Conservation (phyloP, 2,888 invertebrate species). For the Mythimna vitellina region DNA sequence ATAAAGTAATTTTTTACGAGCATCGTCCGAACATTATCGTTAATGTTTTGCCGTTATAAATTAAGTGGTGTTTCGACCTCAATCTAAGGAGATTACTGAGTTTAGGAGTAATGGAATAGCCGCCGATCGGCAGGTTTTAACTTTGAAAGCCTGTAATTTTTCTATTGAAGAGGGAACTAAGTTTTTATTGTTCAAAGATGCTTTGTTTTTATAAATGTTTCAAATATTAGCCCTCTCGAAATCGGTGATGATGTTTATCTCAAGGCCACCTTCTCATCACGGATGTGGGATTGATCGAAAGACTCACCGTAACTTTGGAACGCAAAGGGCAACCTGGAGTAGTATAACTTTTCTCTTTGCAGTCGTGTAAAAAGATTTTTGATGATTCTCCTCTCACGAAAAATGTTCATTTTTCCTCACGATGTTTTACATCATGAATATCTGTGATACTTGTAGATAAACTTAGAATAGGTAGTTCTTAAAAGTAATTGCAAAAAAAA, state of each 20-base stretch:
- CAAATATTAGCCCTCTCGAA: background rate
- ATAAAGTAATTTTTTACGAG: constrained; percentile 85
- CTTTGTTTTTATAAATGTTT: background rate
- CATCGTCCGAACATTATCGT: constrained; percentile 79
- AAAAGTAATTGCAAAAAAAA: too few species aligned
- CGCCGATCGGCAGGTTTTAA: constrained; percentile 53
- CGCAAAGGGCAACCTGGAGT: too few species aligned
- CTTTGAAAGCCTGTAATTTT: constrained; percentile 45
- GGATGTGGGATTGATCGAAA: too few species aligned
- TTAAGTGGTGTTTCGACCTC: constrained; percentile 78
- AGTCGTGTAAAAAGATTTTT: too few species aligned
- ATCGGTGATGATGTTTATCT: background rate
- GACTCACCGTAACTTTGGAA: too few species aligned
- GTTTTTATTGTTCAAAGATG: background rate
- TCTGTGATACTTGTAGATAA: too few species aligned
- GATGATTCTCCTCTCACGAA: too few species aligned
- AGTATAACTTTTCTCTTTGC: too few species aligned
- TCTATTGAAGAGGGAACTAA: constrained; percentile 7
- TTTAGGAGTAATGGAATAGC: constrained; percentile 63
- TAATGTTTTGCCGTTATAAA: constrained; percentile 84
- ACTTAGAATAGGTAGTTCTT: too few species aligned
- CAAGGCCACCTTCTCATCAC: background rate
- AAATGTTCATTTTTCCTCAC: too few species aligned
- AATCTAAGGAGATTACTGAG: constrained; percentile 65
- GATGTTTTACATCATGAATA: too few species aligned